Evolutionary conservation across 2,888 invertebrate genomes (phyloP).

Genomic region (Lycophotia porphyrea): DNA sequence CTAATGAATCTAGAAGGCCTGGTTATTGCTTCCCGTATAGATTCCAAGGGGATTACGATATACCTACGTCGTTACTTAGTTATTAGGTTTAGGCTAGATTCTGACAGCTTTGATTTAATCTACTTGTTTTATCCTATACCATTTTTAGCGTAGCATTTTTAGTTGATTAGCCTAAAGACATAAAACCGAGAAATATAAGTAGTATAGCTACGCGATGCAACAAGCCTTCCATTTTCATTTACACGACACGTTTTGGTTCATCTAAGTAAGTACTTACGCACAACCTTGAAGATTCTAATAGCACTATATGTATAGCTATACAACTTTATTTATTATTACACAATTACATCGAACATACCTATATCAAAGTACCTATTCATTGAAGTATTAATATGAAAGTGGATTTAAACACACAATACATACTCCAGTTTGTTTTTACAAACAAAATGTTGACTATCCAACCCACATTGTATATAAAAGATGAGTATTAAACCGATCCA

Average conservation of each 20-base stretch:
- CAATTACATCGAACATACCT: not conserved
- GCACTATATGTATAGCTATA: not conserved
- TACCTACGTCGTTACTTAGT: constrained; percentile 14
- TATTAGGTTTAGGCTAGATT: constrained; percentile 4
- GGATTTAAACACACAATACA: constrained; percentile 14
- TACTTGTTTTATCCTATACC: not conserved
- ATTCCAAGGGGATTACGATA: constrained; percentile 37
- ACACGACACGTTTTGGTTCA: not conserved
- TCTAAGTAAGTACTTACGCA: not conserved
- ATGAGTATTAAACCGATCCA: constrained; percentile 24
- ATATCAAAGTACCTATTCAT: not conserved
- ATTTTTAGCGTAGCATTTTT: not conserved
- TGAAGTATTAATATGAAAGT: constrained; percentile 2
- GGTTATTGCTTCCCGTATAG: constrained; percentile 51
- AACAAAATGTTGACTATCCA: constrained; percentile 18
- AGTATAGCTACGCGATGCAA: constrained; percentile 37
- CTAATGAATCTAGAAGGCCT: constrained; percentile 45
- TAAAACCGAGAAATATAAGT: not conserved
- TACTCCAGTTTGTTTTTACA: constrained; percentile 8
- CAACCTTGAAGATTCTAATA: not conserved
- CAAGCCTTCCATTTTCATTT: not conserved
- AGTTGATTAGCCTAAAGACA: not conserved
- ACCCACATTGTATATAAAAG: constrained; percentile 25
- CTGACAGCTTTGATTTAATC: not conserved
- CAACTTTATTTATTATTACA: not conserved